These are phyloP conservation scores for Drosophila lacertosa DNA, from an alignment of 1,140 invertebrate species.

Conservation along the genomic window DNA sequence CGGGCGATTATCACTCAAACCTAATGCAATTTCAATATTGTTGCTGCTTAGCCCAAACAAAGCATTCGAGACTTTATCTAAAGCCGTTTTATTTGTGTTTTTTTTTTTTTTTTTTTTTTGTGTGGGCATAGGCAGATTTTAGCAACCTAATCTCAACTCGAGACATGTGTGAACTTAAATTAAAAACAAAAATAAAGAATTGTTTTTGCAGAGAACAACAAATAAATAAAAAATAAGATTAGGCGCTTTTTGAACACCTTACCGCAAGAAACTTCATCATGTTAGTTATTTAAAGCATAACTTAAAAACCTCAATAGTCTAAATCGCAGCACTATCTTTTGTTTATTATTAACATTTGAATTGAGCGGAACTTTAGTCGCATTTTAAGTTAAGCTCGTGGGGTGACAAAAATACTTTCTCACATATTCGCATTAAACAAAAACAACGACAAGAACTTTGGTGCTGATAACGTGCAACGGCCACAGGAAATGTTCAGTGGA, in stretches of 20 bases:
- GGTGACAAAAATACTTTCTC: constrained; percentile 13
- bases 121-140: constrained; percentile 3
- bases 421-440: constrained; percentile 16
- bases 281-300: too few relatives aligned
- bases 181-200: too few relatives aligned
- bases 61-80: not conserved
- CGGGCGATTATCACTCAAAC: constrained; percentile 28
- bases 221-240: too few relatives aligned
- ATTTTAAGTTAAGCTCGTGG: constrained; percentile 6
- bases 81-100: not conserved
- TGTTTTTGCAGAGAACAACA: too few relatives aligned
- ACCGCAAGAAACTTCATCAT: too few relatives aligned
- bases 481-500: constrained; percentile 63
- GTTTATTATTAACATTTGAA: constrained; percentile 16
- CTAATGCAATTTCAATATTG: constrained; percentile 8
- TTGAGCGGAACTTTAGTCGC: not conserved
- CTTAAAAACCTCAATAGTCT: too few relatives aligned
- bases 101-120: not conserved
- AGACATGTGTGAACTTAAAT: not conserved
- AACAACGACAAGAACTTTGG: constrained; percentile 57
- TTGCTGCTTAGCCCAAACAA: constrained; percentile 3
- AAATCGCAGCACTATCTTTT: constrained; percentile 3
- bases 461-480: constrained; percentile 63
- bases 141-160: not conserved
- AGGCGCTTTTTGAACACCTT: too few relatives aligned